Evolutionary conservation across 2,113 vertebrate species (phyloP).

Genomic region (Pteronura brasiliensis): DNA sequence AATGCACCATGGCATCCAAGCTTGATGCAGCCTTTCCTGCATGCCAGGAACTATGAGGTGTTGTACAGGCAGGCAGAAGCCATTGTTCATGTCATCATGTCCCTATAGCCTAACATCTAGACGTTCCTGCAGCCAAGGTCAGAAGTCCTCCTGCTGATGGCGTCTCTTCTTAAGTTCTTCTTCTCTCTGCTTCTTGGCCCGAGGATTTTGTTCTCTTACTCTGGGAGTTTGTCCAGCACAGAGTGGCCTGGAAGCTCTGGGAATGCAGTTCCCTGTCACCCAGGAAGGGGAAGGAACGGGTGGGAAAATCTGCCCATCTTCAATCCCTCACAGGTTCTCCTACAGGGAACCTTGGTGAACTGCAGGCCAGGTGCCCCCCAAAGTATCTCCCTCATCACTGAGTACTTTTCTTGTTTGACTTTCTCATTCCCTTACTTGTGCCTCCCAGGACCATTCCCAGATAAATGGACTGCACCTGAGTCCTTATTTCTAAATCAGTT

Average conservation of each 20-base stretch:
- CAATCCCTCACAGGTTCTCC: too few relatives aligned
- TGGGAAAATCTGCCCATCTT: neutral
- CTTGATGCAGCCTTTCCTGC: neutral
- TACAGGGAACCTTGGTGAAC: neutral
- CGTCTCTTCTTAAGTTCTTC: neutral
- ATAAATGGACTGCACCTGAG: rapidly evolving
- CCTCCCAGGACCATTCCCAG: neutral
- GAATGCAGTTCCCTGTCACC: rapidly evolving
- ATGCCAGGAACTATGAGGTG: rapidly evolving
- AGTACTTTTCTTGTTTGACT: neutral
- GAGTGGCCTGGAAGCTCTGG: neutral
- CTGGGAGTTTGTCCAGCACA: neutral
- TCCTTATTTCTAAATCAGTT: neutral
- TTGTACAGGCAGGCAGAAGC: rapidly evolving
- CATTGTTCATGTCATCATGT: rapidly evolving
- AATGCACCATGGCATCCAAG: rapidly evolving
- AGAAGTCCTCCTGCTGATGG: rapidly evolving
- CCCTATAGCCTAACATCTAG: too few relatives aligned
- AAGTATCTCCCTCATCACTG: rapidly evolving
- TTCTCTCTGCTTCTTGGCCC: neutral
- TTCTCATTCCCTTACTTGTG: neutral
- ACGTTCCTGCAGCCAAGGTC: rapidly evolving
- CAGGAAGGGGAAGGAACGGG: neutral
- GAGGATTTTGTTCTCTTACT: neutral
- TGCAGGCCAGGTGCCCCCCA: too few relatives aligned